Percentiles rank a stretch among this genome's conserved stretches.
Evolutionary conservation across 2,797 vertebrate species (phyloP).

Genomic region (Halcyon chelicuti): DNA sequence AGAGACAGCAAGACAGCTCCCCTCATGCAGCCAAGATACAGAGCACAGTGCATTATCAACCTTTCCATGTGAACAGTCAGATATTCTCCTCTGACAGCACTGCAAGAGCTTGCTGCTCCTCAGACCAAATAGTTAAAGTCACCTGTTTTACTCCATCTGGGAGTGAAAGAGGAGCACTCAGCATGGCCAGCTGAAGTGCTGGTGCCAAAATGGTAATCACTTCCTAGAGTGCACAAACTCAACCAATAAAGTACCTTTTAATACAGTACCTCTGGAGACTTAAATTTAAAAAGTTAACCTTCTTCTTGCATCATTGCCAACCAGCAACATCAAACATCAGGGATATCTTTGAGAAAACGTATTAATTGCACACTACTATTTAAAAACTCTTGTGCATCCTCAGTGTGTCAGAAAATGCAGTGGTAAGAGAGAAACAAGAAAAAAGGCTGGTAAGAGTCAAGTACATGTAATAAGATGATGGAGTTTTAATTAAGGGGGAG

Average conservation of each 20-base stretch:
- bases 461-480: neutral
- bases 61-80: neutral
- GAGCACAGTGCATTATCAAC: neutral
- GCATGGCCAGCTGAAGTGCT: rapidly evolving
- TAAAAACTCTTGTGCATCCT: neutral
- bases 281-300: neutral
- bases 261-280: neutral
- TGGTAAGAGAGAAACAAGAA: neutral
- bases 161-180: neutral
- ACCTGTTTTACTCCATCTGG: neutral
- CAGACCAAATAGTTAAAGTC: neutral
- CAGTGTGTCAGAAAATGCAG: neutral
- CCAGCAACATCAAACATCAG: neutral
- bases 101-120: neutral
- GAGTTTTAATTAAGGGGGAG: neutral
- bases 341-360: neutral
- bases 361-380: neutral
- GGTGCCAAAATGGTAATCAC: neutral
- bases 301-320: neutral
- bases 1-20: neutral
- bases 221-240: neutral
- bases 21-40: rapidly evolving
- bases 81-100: neutral
- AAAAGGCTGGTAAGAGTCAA: neutral
- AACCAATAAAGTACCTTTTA: neutral